A percentile compares a stretch with the other conserved stretches of the same genome.
Conservation (phyloP, 2,797 vertebrate genomes). For the Mus minutoides region DNA sequence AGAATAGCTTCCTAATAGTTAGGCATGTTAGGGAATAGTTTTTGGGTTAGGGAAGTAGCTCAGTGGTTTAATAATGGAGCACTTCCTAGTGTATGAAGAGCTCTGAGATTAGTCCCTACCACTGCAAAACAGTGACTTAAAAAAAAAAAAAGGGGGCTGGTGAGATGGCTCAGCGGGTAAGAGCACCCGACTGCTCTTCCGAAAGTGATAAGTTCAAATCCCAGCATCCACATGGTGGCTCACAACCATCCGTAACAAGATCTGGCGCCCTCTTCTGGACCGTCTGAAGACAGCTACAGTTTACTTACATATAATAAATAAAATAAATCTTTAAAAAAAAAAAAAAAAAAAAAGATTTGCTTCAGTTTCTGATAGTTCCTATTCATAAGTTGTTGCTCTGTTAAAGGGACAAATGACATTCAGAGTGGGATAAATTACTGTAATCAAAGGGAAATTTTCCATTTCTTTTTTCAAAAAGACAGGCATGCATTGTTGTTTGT, state of each 20-base stretch:
- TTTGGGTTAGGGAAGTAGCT: not conserved
- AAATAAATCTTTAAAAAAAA: no score
- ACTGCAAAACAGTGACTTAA: not conserved
- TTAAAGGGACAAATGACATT: conserved; percentile 42
- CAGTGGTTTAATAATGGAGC: not conserved
- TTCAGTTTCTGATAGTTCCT: conserved; percentile 31
- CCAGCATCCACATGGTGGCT: no score
- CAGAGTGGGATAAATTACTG: not conserved
- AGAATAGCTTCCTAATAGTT: conserved; percentile 32
- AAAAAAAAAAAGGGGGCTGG: not conserved
- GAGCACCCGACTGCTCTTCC: no score
- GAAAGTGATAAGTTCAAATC: no score
- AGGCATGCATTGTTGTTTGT: not conserved
- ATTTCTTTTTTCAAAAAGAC: not conserved
- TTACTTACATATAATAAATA: no score
- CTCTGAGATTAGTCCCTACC: not conserved
- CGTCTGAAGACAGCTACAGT: no score
- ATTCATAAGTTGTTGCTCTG: not conserved
- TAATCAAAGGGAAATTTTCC: not conserved
- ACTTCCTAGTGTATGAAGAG: not conserved
- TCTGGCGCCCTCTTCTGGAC: no score
- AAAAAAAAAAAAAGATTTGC: not conserved
- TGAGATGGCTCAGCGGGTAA: no score
- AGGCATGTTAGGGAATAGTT: conserved; percentile 7
- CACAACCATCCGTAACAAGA: no score